Conservation (phyloP, 2,888 invertebrate genomes). For the Machimus rusticus region DNA sequence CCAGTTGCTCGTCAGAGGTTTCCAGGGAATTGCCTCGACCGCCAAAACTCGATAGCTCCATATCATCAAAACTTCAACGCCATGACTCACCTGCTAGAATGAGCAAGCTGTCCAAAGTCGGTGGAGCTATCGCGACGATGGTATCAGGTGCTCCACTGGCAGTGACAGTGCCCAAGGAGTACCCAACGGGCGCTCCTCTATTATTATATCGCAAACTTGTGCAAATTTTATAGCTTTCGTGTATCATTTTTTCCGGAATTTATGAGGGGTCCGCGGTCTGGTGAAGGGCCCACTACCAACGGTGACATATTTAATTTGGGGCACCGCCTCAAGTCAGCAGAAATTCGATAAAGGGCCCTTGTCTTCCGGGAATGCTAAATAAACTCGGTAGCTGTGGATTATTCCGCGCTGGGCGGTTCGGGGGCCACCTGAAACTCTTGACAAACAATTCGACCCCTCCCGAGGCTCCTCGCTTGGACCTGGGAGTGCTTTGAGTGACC, state of each 20-base stretch:
- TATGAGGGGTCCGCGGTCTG: not conserved
- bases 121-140: not conserved
- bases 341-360: not conserved
- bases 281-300: not conserved
- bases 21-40: not conserved
- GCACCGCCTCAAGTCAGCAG: not conserved
- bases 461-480: not conserved
- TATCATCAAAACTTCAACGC: not conserved
- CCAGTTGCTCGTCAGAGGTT: not conserved
- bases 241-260: not conserved
- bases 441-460: not conserved
- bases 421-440: not conserved
- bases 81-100: not conserved
- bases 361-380: not conserved
- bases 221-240: not conserved
- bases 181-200: not conserved
- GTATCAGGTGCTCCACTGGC: not conserved
- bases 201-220: not conserved
- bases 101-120: not conserved
- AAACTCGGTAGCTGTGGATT: not conserved
- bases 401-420: not conserved
- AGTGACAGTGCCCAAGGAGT: not conserved
- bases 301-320: not conserved
- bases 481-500: not conserved
- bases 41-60: not conserved